These are phyloP conservation scores for Pseudonaja textilis DNA, from an alignment of 2,113 vertebrate species.

Conservation along the genomic window DNA sequence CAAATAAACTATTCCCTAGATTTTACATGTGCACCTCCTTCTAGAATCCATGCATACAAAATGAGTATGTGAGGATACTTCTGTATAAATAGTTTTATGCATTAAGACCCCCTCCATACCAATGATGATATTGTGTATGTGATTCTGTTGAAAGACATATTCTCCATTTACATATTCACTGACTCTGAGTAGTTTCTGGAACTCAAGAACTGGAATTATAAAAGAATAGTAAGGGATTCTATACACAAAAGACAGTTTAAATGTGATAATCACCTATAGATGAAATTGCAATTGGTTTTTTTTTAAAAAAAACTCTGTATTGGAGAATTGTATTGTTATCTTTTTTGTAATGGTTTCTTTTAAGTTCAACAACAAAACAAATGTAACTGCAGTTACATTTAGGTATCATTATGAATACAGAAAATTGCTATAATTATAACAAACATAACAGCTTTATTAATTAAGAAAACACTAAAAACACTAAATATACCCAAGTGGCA, in stretches of 20 bases:
- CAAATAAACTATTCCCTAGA: not conserved
- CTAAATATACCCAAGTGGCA: not conserved
- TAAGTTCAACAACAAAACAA: not conserved
- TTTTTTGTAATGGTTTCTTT: not conserved
- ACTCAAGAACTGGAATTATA: not conserved
- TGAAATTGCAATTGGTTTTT: not conserved
- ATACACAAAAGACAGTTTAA: not conserved
- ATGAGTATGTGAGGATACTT: not conserved
- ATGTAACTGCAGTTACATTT: not conserved
- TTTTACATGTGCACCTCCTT: not conserved
- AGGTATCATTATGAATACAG: not conserved
- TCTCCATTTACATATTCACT: not conserved
- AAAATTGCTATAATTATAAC: not conserved
- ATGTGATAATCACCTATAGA: not conserved
- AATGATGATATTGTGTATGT: not conserved
- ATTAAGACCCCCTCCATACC: not conserved
- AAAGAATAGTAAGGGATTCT: not conserved
- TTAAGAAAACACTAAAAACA: not conserved
- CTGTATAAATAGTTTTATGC: not conserved
- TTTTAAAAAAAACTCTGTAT: not conserved
- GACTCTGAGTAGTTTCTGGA: not conserved
- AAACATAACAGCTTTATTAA: not conserved
- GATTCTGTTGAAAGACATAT: not conserved
- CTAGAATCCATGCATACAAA: not conserved
- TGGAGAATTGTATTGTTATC: not conserved